Evolutionary conservation across 2,888 invertebrate species (phyloP).

Genomic region (Stenoptilia bipunctidactyla): DNA sequence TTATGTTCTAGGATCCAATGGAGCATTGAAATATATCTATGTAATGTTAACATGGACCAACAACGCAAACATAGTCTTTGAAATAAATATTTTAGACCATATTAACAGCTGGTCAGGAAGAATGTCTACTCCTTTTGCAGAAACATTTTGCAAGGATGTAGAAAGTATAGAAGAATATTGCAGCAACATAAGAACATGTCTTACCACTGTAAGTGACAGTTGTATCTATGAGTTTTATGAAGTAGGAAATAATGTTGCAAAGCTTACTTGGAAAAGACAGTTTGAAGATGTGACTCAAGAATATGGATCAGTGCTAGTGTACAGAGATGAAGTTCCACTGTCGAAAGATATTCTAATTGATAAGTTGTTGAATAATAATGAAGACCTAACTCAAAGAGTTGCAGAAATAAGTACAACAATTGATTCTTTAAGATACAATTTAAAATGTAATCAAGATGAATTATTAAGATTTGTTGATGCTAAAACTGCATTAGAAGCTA

Average conservation of each 20-base stretch:
- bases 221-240: conserved; percentile 26
- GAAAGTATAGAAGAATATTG: conserved; percentile 31
- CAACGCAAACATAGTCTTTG: not conserved
- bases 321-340: conserved; percentile 17
- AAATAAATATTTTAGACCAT: not conserved
- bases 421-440: conserved; percentile 20
- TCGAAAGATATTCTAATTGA: conserved; percentile 34
- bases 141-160: not conserved
- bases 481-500: conserved; percentile 33
- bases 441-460: conserved; percentile 30
- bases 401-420: conserved; percentile 18
- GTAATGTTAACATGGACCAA: not conserved
- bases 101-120: not conserved
- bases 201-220: conserved; percentile 18
- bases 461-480: conserved; percentile 32
- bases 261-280: conserved; percentile 40
- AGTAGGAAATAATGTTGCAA: conserved; percentile 19
- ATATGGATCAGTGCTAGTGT: conserved; percentile 33
- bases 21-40: not conserved
- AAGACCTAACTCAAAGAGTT: conserved; percentile 20
- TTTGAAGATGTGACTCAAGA: conserved; percentile 23
- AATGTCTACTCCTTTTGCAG: not conserved
- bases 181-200: conserved; percentile 23
- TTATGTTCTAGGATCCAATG: too few relatives aligned
- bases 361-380: conserved; percentile 33